Base-by-base conservation (phyloP, 2,888 invertebrate species). In the Cephus sareptanus region DNA sequence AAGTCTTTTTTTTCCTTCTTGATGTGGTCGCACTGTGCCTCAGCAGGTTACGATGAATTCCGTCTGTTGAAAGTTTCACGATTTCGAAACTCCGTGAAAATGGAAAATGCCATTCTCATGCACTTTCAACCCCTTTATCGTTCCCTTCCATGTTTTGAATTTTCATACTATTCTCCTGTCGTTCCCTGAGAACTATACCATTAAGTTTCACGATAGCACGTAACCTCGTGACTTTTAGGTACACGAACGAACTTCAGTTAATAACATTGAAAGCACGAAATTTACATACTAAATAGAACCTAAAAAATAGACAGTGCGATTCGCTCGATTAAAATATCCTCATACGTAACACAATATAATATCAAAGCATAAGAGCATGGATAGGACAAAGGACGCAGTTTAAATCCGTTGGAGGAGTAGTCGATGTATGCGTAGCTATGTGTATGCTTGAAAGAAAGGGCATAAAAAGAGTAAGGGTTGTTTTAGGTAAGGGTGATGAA, bases 371-470 rank as follows among this genome's bases (percentile, higher is more conserved):
- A 56, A 23, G 56, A 56, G 56, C 9, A 23, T 9, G 23, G 23
- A 56, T 23, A 56, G 71, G 33, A 40, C 71, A 77, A 77, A 75
- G 37, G 70, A 40, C 35, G 75, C 69, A 75, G 71, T 75, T 77
- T 75, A 77, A 77, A 77, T 77, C 75, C 70, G 34, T 34, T 40
- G 70, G 73, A 56, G 37, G 75, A 34, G 30, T 13, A 23, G 37
- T 23, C 40, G 23, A 56, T 2, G 56, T 56, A 56, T 56, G 23
- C 56, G 23, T 56, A 56, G 56, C 9, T 56, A 56, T 56, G 56
- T 56, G 2, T 2, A 23, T 56, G 56, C 56, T 23, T 23, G 56
- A 56, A 23, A 56, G 56, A 56, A 56, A 2, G 6, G 56, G 23
- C 56, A 56, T 56, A 56, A 56, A 56, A 56, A 56, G 56, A 56